These are phyloP conservation scores for Nemotelus nigrinus DNA, from an alignment of 2,888 invertebrate genomes.

Conservation along the genomic window DNA sequence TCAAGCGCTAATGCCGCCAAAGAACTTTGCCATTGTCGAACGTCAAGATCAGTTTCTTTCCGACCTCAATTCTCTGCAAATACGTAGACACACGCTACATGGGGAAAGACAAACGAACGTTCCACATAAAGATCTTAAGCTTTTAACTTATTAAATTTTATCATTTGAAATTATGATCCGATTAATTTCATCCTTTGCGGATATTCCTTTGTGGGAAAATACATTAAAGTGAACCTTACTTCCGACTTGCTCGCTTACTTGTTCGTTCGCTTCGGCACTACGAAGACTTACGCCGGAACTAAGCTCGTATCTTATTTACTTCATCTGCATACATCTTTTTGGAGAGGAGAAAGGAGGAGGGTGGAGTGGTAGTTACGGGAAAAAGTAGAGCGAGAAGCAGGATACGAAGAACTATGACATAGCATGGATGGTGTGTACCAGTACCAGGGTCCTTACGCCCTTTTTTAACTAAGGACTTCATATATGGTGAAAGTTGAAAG, in stretches of 20 bases:
- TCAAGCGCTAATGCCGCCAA: background rate
- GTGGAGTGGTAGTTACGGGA: too few species aligned
- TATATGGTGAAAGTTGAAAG: background rate
- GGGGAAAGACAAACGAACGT: background rate
- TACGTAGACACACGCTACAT: too few species aligned
- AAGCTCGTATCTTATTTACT: constrained; percentile 35
- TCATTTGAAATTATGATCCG: constrained; percentile 39
- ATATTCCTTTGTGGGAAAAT: constrained; percentile 10
- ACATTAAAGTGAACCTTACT: constrained; percentile 35
- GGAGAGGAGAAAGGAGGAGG: background rate
- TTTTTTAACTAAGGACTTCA: background rate
- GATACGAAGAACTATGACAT: too few species aligned
- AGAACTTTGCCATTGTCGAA: background rate
- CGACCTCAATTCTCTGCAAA: too few species aligned
- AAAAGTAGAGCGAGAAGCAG: too few species aligned
- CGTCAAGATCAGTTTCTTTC: too few species aligned
- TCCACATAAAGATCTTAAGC: constrained; percentile 36
- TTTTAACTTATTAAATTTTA: constrained; percentile 39
- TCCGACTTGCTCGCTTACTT: background rate
- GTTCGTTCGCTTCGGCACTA: background rate
- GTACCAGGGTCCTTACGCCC: background rate
- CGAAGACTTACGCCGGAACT: constrained; percentile 8
- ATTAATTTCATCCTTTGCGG: constrained; percentile 33
- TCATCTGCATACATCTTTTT: background rate
- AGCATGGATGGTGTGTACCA: background rate